Conservation (phyloP, 1,140 invertebrate species). For the Papilio xuthus region DNA sequence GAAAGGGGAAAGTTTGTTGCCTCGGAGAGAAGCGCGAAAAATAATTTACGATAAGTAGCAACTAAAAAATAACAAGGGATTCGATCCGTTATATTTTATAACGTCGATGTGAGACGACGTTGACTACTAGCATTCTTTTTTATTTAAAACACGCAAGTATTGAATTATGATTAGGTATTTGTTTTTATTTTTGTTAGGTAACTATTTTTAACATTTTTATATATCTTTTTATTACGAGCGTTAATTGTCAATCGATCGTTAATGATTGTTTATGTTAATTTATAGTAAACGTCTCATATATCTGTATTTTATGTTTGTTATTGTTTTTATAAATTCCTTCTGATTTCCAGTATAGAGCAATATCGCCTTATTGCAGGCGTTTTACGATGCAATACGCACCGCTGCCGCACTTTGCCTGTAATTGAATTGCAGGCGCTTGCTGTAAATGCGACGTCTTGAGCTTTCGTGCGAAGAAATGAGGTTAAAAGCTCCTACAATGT, state of each 20-base stretch:
- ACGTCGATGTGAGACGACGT: not conserved
- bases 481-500: slow-evolving; percentile 42
- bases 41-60: slow-evolving; percentile 15
- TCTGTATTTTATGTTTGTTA: too few relatives aligned
- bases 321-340: too few relatives aligned
- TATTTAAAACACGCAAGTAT: not conserved
- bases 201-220: too few relatives aligned
- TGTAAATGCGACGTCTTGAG: slow-evolving; percentile 55
- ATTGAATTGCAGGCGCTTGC: slow-evolving; percentile 72
- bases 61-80: slow-evolving; percentile 19
- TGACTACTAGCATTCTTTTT: not conserved
- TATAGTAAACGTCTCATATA: too few relatives aligned
- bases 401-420: slow-evolving; percentile 65
- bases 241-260: too few relatives aligned
- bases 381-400: slow-evolving; percentile 74
- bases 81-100: not conserved
- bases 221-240: too few relatives aligned
- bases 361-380: slow-evolving; percentile 45
- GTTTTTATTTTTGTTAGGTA: too few relatives aligned
- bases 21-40: not conserved
- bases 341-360: too few relatives aligned
- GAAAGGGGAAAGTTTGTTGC: slow-evolving; percentile 27
- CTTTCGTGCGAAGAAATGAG: slow-evolving; percentile 45
- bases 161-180: not conserved
- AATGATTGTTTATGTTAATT: too few relatives aligned